phyloP scores from a whole-genome alignment of 2,888 invertebrate genomes.

The Agapostemon virescens region DNA sequence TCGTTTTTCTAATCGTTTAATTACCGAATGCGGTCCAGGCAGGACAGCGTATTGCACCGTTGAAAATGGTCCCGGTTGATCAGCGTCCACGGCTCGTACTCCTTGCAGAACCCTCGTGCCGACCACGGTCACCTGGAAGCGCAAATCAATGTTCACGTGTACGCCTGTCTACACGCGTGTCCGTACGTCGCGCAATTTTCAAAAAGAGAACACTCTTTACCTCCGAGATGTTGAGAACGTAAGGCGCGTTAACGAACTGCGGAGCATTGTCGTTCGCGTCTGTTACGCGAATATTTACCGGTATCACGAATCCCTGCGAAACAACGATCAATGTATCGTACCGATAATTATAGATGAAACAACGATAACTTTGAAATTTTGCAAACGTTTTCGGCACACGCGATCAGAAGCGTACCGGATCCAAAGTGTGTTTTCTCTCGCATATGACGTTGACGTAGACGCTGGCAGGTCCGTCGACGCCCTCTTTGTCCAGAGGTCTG shows the following conservation, averaged over 20 bases:
- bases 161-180: too few species aligned
- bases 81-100: constrained; percentile 90
- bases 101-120: constrained; percentile 88
- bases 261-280: constrained; percentile 96
- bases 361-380: too few species aligned
- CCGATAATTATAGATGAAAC: too few species aligned
- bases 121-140: constrained; percentile 81
- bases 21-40: constrained; percentile 88
- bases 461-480: constrained; percentile 90
- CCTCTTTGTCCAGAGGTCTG: constrained; percentile 91
- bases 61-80: constrained; percentile 93
- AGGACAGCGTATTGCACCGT: constrained; percentile 92
- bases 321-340: too few species aligned
- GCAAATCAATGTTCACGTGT: too few species aligned
- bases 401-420: constrained; percentile 84
- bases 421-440: constrained; percentile 88
- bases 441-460: constrained; percentile 93
- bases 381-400: background rate
- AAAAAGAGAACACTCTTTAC: constrained; percentile 80
- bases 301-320: constrained; percentile 88
- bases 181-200: background rate
- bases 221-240: constrained; percentile 91
- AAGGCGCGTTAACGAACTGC: constrained; percentile 90
- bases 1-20: background rate
- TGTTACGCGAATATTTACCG: constrained; percentile 91